A percentile compares a stretch with the other conserved stretches of the same genome.
Conservation (phyloP, 2,797 vertebrate species). For the Huso huso region DNA sequence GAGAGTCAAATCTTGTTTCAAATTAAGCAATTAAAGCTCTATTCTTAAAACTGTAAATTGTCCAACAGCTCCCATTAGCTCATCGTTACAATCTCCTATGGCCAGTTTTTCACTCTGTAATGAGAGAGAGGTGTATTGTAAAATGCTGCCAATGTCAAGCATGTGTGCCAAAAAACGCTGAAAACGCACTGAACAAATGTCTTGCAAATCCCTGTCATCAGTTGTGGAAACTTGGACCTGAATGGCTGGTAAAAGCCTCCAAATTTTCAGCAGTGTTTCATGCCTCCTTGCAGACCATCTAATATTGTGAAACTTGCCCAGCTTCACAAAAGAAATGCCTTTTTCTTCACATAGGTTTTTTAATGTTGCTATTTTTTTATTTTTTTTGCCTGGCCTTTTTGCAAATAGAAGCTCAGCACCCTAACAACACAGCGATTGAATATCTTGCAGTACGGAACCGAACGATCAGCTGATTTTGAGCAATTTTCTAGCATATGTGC, state of each 20-base stretch:
- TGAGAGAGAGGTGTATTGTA: not conserved
- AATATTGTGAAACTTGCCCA: conserved; percentile 1
- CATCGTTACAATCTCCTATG: not conserved
- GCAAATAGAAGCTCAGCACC: too few species aligned
- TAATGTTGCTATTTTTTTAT: not conserved
- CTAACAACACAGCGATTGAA: too few species aligned
- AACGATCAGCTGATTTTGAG: too few species aligned
- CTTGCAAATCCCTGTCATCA: not conserved
- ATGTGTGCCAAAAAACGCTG: not conserved
- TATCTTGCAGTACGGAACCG: too few species aligned
- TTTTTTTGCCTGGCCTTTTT: not conserved
- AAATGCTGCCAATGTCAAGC: not conserved
- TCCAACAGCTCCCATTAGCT: not conserved
- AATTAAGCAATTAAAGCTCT: too few species aligned
- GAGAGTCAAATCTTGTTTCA: too few species aligned
- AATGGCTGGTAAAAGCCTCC: not conserved
- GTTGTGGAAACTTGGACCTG: not conserved
- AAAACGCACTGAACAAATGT: not conserved
- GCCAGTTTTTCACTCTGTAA: too few species aligned
- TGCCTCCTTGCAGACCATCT: not conserved
- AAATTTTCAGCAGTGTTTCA: not conserved
- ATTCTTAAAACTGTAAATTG: not conserved
- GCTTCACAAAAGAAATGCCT: not conserved
- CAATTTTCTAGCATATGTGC: too few species aligned
- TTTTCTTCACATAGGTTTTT: not conserved